Base-by-base conservation (phyloP, 2,113 vertebrate genomes). In the Colistium nudipinnis region DNA sequence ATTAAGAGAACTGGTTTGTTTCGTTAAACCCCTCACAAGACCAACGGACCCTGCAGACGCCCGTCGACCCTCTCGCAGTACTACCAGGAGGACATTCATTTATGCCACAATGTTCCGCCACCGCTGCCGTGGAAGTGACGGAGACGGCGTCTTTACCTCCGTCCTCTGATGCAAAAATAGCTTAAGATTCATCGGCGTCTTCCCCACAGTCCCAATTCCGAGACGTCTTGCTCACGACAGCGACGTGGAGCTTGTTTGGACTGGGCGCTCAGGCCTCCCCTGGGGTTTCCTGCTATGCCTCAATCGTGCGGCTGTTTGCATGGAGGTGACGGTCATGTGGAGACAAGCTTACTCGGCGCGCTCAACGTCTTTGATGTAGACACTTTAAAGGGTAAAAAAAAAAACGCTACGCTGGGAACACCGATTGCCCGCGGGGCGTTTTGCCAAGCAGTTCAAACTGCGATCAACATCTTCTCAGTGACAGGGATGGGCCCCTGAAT, bases 41-140 rank as follows among this genome's bases (percentile, higher is more conserved):
- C 9, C 3, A 17, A 36, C 17, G 6, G 30, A 59, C 25, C 20
- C 53, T 9, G 27, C n/a, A n/a, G n/a, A n/a, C n/a, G n/a, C n/a
- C n/a, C n/a, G n/a, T n/a, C n/a, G n/a, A n/a, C n/a, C n/a, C n/a
- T 45, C 45, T 28, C 13, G 24, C 11, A 10, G 28, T 75, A 45
- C 45, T 24, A 20, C 28, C 14, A n/a, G 17, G 4, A 10, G 27
- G 25, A 1, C 1, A 16, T 22, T 10, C 11, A 22, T 4, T 43
- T n/a, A n/a, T n/a, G n/a, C n/a, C n/a, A n/a, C n/a, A n/a, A n/a
- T n/a, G n/a, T n/a, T n/a, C n/a, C n/a, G n/a, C n/a, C n/a, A n/a
- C n/a, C n/a, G n/a, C n/a, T n/a, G n/a, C n/a, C n/a, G n/a, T n/a
- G n/a, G n/a, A n/a, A n/a, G n/a, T n/a, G n/a, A n/a, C n/a, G n/a